These are phyloP conservation scores for Phalanger gymnotis DNA, from an alignment of 2,797 vertebrate species.

Conservation along the genomic window DNA sequence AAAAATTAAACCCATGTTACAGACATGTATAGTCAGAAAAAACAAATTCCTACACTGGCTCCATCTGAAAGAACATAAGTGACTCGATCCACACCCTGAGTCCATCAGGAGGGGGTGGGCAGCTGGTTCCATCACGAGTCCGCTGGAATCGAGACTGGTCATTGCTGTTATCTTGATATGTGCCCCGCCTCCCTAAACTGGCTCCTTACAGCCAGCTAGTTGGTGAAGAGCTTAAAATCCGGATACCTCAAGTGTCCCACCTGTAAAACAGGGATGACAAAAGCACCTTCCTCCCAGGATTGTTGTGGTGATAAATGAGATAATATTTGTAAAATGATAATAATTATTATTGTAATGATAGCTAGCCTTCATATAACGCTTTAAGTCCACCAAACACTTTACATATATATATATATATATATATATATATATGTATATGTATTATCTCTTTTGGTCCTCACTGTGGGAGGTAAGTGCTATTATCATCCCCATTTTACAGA, in stretches of 20 bases:
- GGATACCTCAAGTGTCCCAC: background rate
- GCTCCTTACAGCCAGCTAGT: background rate
- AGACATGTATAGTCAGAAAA: background rate
- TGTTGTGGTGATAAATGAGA: background rate
- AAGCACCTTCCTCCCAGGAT: background rate
- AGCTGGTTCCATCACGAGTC: background rate
- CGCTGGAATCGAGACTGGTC: background rate
- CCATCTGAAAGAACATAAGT: background rate
- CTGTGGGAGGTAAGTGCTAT: background rate
- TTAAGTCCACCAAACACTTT: background rate
- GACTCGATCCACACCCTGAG: background rate
- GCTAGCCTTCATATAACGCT: background rate
- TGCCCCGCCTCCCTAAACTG: background rate
- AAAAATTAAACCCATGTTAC: background rate
- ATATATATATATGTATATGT: no score
- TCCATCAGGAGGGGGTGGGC: background rate
- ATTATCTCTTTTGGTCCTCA: background rate
- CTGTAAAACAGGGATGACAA: background rate
- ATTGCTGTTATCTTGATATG: background rate
- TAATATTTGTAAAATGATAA: background rate
- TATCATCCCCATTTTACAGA: background rate
- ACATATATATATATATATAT: no score
- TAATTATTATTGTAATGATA: background rate
- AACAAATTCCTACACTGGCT: background rate
- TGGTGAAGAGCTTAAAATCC: background rate